Base-by-base conservation (phyloP, 2,113 vertebrate genomes). In the Rhinoderma darwinii region DNA sequence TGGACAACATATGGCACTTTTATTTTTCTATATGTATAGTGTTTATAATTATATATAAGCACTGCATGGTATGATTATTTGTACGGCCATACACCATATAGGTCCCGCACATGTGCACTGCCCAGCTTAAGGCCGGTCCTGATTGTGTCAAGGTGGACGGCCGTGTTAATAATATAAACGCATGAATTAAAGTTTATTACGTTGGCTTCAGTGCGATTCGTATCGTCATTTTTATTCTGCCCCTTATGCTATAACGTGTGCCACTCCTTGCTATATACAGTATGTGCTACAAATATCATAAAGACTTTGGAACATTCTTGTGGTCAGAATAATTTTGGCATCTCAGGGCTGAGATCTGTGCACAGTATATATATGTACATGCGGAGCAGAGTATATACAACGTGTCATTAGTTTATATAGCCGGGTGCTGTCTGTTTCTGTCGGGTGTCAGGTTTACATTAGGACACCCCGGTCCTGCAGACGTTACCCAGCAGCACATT, bases 361-460 rank as follows among this genome's bases (percentile, higher is more conserved):
- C 25, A 27, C 20, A 20, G n/a, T 79, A 37, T 35, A 37, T 61
- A 61, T 18, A 17, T n/a, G n/a, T 66, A 66, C 61, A 32, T 56
- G n/a, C 20, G 14, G 30, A 14, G 51, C 35, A 59, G 9, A 82
- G 25, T 82, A 9, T 82, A 82, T 41, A 44, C 56, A 17, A 9
- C 4, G 54, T 18, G 56, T 61, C 56, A 20, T 66, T 27, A 15
- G 79, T 82, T 82, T 82, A 82, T 20, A 66, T 44, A 63, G 73
- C 22, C 3, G 32, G 37, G 27, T 32, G 1, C 51, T 80, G 77
- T 61, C 35, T 41, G 51, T 2, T 37, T n/a, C 37, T 59, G 37
- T 59, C 54, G 7, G 43, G 51, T 50, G 74, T 15, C 44, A 20
- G 37, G 79, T 66, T 82, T 82, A 82, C 79, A 66, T 63, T 82